Base-by-base conservation (phyloP, 2,113 vertebrate genomes). In the Channa maculata region DNA sequence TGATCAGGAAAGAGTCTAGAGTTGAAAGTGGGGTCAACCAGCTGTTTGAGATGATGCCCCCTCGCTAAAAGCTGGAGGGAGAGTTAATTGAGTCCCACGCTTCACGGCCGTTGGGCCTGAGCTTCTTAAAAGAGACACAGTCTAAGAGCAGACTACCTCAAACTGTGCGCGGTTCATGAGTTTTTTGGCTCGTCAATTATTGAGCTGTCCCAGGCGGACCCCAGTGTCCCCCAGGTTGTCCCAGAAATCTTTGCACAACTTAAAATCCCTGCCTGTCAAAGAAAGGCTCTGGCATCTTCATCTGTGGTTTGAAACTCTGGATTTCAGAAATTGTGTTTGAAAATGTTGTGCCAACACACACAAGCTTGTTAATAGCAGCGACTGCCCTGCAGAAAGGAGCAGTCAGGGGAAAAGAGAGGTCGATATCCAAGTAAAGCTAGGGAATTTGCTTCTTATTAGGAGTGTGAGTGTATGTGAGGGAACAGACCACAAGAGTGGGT, bases 31-130 rank as follows among this genome's bases (percentile, higher is more conserved):
- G 71, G 82, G 79, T 89, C 87, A 84, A 61, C 45, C 78, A 62
- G 80, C 71, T 88, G 86, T 86, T 85, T 71, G 57, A 71, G 75
- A 74, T 15, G 48, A 62, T 79, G 65, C 39, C 73, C 77, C 39
- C 37, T 84, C 80, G 78, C 79, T 89, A 88, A 92, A 88, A 89
- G 90, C 94, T 91, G 87, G 34, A 77, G 88, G 69, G 82, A 88
- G 88, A 95, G 91, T 95, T 95, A 95, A 95, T 95, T 95, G 94
- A 92, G 91, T 90, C 81, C 87, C 82, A 77, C 88, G 85, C 90
- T 94, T 94, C 89, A 87, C 76, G 90, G 91, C 74, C 86, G 92
- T 89, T 86, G 81, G 90, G 90, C 34, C 62, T 62, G 81, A 92
- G 82, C 79, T 72, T 84, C 92, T 93, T 93, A 71, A 86, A 89